phyloP scores from a whole-genome alignment of 2,797 vertebrate genomes.

The Bradypus variegatus region DNA sequence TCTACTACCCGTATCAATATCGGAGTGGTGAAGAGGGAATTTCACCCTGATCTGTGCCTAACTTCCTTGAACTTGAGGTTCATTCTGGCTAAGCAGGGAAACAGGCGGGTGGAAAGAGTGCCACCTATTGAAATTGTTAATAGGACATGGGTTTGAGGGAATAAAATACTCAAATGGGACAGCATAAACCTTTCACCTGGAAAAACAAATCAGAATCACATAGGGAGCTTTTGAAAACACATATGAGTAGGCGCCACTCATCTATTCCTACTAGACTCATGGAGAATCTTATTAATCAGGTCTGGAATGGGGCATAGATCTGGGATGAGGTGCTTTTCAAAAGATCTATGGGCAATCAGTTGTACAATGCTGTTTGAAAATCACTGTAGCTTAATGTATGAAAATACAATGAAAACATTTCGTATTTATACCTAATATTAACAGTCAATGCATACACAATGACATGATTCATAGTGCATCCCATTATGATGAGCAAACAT shows the following conservation, averaged over 20 bases:
- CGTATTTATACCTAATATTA: background rate
- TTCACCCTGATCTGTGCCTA: background rate
- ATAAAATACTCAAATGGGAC: background rate
- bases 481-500: background rate
- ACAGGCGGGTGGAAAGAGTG: conserved; percentile 33
- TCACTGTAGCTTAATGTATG: background rate
- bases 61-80: background rate
- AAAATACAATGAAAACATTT: background rate
- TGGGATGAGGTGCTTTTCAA: background rate
- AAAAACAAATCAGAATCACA: background rate
- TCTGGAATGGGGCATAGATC: background rate
- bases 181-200: background rate
- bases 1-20: background rate
- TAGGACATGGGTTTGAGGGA: background rate
- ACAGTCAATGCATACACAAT: background rate
- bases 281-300: background rate
- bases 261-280: background rate
- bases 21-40: background rate
- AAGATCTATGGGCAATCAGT: background rate
- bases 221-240: background rate
- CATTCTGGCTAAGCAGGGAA: background rate
- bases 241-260: background rate
- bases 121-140: conserved; percentile 48
- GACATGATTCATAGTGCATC: background rate
- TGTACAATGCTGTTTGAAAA: background rate